Conservation (phyloP, 37 sponge, comb jelly and placozoan genomes). For the Hormiphora californensis region DNA sequence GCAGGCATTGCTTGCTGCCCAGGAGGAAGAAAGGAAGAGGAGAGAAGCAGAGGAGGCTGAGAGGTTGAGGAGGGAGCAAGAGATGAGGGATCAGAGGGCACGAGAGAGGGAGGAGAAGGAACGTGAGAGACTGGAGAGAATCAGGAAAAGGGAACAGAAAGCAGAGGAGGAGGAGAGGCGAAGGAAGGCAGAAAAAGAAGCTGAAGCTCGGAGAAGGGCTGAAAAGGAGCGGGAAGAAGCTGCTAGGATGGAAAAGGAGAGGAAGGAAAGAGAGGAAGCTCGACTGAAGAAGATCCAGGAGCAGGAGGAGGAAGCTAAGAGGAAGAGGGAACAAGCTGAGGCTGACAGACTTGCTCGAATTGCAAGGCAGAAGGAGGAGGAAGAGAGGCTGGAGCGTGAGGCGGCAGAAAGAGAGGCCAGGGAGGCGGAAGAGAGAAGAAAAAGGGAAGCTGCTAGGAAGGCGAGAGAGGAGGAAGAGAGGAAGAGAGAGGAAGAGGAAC, state of each 20-base stretch:
- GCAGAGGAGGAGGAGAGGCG: neutral
- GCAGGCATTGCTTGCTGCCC: neutral
- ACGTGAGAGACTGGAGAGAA: neutral
- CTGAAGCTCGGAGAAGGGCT: neutral
- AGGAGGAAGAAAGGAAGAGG: too few relatives aligned
- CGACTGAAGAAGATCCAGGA: neutral
- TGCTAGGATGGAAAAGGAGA: neutral
- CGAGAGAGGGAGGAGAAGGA: conserved; percentile 23
- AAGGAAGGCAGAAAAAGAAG: neutral
- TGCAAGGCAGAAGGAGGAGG: neutral
- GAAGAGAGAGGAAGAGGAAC: neutral
- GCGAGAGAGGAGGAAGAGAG: neutral
- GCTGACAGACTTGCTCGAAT: conserved; percentile 14
- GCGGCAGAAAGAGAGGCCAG: neutral
- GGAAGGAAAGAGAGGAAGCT: conserved; percentile 1
- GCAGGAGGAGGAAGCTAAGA: neutral
- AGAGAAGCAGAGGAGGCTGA: conserved; percentile 1
- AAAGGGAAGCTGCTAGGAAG: neutral
- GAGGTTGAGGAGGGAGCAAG: neutral
- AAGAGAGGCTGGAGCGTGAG: neutral
- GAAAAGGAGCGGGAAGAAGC: neutral
- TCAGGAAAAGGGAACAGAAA: neutral
- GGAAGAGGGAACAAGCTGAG: neutral
- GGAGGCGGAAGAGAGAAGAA: neutral
- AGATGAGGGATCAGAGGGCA: neutral